Percentiles rank a stretch among this genome's conserved stretches.
These are phyloP conservation scores for Bungarus multicinctus DNA, from an alignment of 2,113 vertebrate genomes.

Conservation along the genomic window DNA sequence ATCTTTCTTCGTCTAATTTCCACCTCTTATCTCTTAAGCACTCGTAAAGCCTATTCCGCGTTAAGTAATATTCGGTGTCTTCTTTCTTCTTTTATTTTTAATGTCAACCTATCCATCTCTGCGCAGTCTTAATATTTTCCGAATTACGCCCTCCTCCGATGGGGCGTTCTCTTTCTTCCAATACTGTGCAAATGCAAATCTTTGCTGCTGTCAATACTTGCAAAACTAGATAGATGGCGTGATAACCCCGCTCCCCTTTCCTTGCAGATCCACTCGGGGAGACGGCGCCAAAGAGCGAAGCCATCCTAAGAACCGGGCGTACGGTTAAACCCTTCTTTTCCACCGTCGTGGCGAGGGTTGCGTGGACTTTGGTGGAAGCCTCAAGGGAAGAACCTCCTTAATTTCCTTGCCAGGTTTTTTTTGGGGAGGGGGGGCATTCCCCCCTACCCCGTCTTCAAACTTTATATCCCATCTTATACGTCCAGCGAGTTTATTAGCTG, in stretches of 20 bases:
- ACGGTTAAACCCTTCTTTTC: not conserved
- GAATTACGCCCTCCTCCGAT: no score
- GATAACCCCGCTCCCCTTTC: not conserved
- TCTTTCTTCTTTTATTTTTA: no score
- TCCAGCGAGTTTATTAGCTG: not conserved
- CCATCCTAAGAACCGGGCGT: not conserved
- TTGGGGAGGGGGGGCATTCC: rapidly evolving
- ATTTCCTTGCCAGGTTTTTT: not conserved
- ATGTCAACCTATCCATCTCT: no score
- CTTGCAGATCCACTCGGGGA: not conserved
- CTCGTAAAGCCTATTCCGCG: no score
- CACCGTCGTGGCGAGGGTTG: not conserved
- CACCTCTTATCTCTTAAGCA: no score
- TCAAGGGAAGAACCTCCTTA: not conserved
- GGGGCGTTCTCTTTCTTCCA: no score
- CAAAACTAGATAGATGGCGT: no score
- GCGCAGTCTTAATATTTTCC: no score
- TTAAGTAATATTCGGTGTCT: no score
- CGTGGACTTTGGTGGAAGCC: rapidly evolving
- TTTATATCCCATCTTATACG: not conserved
- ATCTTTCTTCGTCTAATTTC: no score
- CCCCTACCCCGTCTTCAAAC: not conserved
- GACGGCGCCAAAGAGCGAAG: not conserved
- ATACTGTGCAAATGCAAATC: no score
- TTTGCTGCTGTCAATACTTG: no score